Evolutionary conservation across 2,113 vertebrate genomes (phyloP).

Genomic region (Engystomops pustulosus): DNA sequence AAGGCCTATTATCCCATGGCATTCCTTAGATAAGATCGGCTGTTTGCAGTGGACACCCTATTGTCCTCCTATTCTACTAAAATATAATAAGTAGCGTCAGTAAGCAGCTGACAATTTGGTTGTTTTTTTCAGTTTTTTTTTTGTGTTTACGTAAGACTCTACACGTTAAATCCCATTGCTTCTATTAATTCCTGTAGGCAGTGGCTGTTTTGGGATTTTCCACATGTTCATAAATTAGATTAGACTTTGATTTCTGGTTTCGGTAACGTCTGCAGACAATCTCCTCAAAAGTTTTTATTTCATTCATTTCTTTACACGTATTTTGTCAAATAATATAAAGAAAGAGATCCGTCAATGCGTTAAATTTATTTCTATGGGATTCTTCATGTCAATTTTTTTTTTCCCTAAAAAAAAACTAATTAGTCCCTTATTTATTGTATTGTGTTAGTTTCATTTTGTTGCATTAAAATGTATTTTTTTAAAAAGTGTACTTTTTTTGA

Average conservation of each 20-base stretch:
- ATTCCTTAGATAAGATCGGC: conserved; percentile 6
- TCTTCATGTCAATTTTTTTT: background rate
- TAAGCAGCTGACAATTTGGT: background rate
- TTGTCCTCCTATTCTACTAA: conserved; percentile 1
- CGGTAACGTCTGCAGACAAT: background rate
- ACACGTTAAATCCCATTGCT: background rate
- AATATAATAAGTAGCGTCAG: background rate
- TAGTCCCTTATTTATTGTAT: too few relatives aligned
- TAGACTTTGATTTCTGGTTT: background rate
- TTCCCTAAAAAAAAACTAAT: too few relatives aligned
- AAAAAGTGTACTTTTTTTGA: too few relatives aligned
- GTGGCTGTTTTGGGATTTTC: background rate
- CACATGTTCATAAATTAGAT: background rate
- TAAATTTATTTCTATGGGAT: background rate
- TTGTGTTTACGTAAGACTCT: background rate
- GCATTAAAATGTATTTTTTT: too few relatives aligned
- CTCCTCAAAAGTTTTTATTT: background rate
- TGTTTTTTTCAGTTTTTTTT: background rate
- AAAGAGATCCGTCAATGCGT: background rate
- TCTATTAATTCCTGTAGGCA: background rate
- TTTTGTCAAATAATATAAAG: background rate
- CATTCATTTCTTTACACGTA: background rate
- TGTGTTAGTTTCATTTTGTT: too few relatives aligned
- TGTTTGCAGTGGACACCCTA: conserved; percentile 5
- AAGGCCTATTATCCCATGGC: background rate